These are phyloP conservation scores for Sminthurinus signatus DNA, from an alignment of 1,140 invertebrate genomes.

Conservation along the genomic window DNA sequence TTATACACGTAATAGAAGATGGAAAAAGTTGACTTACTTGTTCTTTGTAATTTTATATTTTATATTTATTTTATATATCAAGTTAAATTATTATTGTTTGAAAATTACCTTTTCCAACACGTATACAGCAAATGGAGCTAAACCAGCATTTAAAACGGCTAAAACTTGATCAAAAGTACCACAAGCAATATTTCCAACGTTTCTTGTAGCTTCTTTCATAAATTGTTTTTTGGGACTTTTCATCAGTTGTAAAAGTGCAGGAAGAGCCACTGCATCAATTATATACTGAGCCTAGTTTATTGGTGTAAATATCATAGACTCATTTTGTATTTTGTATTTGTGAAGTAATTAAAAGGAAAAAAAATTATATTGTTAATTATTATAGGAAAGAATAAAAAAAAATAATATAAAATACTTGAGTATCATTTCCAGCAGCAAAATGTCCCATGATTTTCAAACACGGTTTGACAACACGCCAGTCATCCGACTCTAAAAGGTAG, in stretches of 20 bases:
- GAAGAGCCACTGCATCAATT: not conserved
- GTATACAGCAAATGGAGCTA: not conserved
- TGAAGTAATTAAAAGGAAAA: too few species aligned
- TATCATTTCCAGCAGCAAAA: constrained; percentile 9
- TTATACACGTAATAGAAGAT: too few species aligned
- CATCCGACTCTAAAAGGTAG: not conserved
- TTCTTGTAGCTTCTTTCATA: constrained; percentile 1
- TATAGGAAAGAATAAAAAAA: too few species aligned
- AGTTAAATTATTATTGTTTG: not conserved
- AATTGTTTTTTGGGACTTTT: constrained; percentile 3
- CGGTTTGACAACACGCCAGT: not conserved
- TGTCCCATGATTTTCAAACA: not conserved
- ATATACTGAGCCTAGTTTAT: not conserved
- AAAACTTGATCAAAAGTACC: constrained; percentile 4
- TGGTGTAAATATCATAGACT: too few species aligned
- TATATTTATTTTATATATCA: not conserved
- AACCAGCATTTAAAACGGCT: not conserved
- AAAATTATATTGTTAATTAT: too few species aligned
- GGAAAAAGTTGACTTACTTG: too few species aligned
- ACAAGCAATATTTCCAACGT: constrained; percentile 5
- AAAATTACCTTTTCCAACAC: not conserved
- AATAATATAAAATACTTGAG: not conserved
- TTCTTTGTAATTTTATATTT: too few species aligned
- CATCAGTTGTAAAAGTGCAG: not conserved
- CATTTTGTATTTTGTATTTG: too few species aligned